Conservation (phyloP, 30 jellyfish, hydroid and myxozoan species). For the Pseudorhiza aurosa region DNA sequence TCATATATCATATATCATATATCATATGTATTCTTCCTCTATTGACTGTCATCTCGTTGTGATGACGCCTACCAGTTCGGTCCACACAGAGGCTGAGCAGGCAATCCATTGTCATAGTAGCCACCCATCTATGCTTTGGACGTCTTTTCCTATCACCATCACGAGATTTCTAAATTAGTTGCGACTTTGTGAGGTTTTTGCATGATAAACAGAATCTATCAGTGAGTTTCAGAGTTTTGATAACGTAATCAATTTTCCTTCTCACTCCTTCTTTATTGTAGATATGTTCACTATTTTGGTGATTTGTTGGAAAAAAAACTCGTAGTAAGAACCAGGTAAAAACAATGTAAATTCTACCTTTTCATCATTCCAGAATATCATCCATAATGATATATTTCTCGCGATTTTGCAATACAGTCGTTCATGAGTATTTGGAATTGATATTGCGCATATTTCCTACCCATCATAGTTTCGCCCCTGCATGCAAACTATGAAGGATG, state of each 20-base stretch:
- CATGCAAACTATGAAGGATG: no score
- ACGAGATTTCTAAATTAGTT: no score
- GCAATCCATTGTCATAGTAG: no score
- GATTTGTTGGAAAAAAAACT: constrained; percentile 69
- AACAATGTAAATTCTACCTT: not conserved
- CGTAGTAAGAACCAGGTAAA: constrained; percentile 64
- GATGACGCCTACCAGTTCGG: no score
- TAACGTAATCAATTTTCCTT: no score
- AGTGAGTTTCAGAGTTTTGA: not conserved
- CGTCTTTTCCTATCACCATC: no score
- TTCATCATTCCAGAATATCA: not conserved
- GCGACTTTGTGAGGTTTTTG: not conserved
- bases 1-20: no score
- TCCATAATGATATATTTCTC: not conserved
- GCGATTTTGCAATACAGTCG: not conserved
- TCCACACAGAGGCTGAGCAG: no score
- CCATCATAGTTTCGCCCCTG: no score
- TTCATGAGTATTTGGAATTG: not conserved
- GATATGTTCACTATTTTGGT: constrained; percentile 85
- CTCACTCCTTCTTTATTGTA: constrained; percentile 27
- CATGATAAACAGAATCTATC: not conserved
- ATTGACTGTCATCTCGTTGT: no score
- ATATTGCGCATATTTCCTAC: not conserved
- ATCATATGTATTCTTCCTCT: no score
- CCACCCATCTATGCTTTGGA: no score